Evolutionary conservation across 2,113 vertebrate species (phyloP).

Genomic region (Albula goreensis): DNA sequence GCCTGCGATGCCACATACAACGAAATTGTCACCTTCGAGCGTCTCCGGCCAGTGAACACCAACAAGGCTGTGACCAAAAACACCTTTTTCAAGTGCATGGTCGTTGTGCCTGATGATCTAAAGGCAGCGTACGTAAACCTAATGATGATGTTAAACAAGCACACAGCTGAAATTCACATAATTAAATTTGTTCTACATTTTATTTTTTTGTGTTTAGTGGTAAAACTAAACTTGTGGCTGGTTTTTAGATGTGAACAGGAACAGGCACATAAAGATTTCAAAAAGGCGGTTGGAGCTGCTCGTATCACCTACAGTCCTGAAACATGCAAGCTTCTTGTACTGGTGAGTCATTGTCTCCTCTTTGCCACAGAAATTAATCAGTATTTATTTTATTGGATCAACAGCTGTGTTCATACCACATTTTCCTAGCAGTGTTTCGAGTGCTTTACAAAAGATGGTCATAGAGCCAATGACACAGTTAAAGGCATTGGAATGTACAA

Average conservation of each 20-base stretch:
- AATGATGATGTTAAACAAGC: not conserved
- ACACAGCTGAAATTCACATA: not conserved
- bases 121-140: slow-evolving; percentile 68
- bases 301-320: slow-evolving; percentile 78
- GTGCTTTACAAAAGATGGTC: no score
- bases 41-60: slow-evolving; percentile 83
- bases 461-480: not conserved
- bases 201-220: no score
- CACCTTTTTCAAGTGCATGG: slow-evolving; percentile 81
- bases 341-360: slow-evolving; percentile 68
- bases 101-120: slow-evolving; percentile 84
- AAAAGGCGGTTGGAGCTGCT: slow-evolving; percentile 82
- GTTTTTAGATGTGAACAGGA: slow-evolving; percentile 77
- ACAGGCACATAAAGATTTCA: slow-evolving; percentile 86
- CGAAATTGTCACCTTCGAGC: slow-evolving; percentile 86
- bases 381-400: not conserved
- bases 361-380: not conserved
- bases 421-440: no score
- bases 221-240: not conserved
- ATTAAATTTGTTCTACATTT: not conserved
- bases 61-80: slow-evolving; percentile 78
- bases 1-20: slow-evolving; percentile 88
- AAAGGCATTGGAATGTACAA: no score
- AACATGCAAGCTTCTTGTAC: slow-evolving; percentile 75
- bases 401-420: no score